A percentile compares a stretch with the other conserved stretches of the same genome.
phyloP scores from a whole-genome alignment of 2,113 vertebrate genomes.

The Caranx ignobilis region DNA sequence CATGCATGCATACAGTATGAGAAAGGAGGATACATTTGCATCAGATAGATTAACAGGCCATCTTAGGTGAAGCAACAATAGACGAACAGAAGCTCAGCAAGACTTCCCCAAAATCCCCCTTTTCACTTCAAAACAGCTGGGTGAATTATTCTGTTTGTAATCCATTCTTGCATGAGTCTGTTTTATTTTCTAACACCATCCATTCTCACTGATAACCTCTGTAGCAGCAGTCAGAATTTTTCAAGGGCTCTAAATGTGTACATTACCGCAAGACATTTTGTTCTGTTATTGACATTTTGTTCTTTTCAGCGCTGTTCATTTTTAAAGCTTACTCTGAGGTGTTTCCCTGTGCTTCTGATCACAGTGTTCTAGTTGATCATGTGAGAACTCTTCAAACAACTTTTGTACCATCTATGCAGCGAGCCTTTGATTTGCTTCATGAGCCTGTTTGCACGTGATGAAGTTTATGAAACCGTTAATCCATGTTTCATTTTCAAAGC shows the following conservation, averaged over 20 bases:
- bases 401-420: background rate
- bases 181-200: slow-evolving; percentile 15
- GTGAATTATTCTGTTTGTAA: slow-evolving; percentile 17
- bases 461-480: background rate
- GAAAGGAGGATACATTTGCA: background rate
- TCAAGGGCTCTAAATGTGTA: background rate
- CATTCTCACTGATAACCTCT: background rate
- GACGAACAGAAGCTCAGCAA: slow-evolving; percentile 19
- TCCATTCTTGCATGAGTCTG: slow-evolving; percentile 3
- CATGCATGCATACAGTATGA: background rate
- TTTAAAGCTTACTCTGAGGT: background rate
- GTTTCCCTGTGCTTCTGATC: background rate
- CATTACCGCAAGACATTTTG: background rate
- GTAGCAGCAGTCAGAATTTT: background rate
- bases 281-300: background rate
- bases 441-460: background rate
- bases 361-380: background rate
- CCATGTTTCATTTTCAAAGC: background rate
- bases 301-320: background rate
- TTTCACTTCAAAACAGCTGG: slow-evolving; percentile 18
- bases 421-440: background rate
- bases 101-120: background rate
- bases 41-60: slow-evolving; percentile 24
- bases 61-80: slow-evolving; percentile 13
- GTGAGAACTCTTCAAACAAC: background rate